Percentiles rank a stretch among this genome's conserved stretches.
These are phyloP conservation scores for Zeugodacus cucurbitae DNA, from an alignment of 1,140 invertebrate genomes.

Conservation along the genomic window DNA sequence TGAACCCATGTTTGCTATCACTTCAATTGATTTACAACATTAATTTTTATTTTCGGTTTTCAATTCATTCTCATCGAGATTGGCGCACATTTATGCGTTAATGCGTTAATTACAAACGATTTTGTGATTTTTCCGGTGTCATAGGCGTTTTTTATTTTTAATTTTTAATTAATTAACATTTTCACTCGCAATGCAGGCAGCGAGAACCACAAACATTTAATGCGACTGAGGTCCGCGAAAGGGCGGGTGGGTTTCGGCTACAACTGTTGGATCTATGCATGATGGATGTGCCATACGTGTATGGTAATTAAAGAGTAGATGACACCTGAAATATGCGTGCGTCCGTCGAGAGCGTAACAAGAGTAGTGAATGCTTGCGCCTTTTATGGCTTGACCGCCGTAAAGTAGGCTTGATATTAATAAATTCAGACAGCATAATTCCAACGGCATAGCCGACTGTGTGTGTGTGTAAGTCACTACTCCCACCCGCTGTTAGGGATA, in stretches of 20 bases:
- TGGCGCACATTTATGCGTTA: conserved; percentile 17
- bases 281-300: too few species aligned
- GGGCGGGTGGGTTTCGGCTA: background rate
- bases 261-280: background rate
- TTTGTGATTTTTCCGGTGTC: conserved; percentile 1
- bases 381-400: background rate
- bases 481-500: background rate
- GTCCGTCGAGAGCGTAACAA: background rate
- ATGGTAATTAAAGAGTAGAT: background rate
- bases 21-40: conserved; percentile 22
- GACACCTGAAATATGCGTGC: background rate
- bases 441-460: background rate
- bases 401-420: background rate
- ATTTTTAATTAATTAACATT: conserved; percentile 7
- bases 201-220: background rate
- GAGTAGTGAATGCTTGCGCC: background rate
- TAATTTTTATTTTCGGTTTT: conserved; percentile 31
- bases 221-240: background rate
- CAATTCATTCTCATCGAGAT: background rate
- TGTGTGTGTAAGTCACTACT: background rate
- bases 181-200: background rate
- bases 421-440: background rate
- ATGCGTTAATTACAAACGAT: conserved; percentile 31
- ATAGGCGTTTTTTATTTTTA: background rate
- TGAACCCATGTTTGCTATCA: conserved; percentile 36